These are phyloP conservation scores for Caenorhabditis japonica DNA, from an alignment of 2,888 invertebrate species.

Conservation along the genomic window DNA sequence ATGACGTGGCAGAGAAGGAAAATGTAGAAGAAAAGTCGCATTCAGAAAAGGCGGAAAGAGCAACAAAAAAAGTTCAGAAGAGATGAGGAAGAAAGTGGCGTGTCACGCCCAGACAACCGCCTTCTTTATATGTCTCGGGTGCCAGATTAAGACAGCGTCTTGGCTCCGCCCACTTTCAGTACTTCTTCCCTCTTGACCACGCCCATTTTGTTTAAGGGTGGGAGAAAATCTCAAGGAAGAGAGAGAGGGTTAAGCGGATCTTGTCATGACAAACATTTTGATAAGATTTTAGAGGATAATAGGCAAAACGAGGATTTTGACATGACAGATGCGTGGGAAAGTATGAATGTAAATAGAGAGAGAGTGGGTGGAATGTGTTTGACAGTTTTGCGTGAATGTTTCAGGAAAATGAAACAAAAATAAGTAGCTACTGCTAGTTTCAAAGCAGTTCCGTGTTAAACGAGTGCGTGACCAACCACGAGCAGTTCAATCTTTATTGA, in stretches of 20 bases:
- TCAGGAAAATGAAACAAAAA: no score
- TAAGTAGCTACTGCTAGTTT: no score
- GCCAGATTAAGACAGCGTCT: slow-evolving; percentile 27
- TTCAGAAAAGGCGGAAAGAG: slow-evolving; percentile 2
- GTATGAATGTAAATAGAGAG: slow-evolving; percentile 1
- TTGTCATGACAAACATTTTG: slow-evolving; percentile 15
- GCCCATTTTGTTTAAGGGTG: slow-evolving; percentile 26
- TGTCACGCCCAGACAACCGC: slow-evolving; percentile 32
- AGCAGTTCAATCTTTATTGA: no score
- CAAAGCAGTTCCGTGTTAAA: no score
- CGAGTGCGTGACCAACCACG: no score
- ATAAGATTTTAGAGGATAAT: slow-evolving; percentile 1
- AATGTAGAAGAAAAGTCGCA: slow-evolving; percentile 23
- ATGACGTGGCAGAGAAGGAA: slow-evolving; percentile 38
- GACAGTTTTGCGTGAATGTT: slow-evolving; percentile 14
- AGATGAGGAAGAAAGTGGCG: slow-evolving; percentile 15
- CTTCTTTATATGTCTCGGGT: slow-evolving; percentile 47
- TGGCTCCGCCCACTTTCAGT: slow-evolving; percentile 35
- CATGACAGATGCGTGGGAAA: slow-evolving; percentile 29
- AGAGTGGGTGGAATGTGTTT: not conserved
- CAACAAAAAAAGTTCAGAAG: not conserved
- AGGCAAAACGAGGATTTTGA: slow-evolving; percentile 24
- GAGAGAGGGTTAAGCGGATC: slow-evolving; percentile 25
- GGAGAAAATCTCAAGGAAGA: slow-evolving; percentile 1
- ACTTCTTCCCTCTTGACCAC: slow-evolving; percentile 25